Evolutionary conservation across 2,888 invertebrate species (phyloP), one percentile per base, ranked within the genome.

Genomic region (Eristalis arbustorum): DNA sequence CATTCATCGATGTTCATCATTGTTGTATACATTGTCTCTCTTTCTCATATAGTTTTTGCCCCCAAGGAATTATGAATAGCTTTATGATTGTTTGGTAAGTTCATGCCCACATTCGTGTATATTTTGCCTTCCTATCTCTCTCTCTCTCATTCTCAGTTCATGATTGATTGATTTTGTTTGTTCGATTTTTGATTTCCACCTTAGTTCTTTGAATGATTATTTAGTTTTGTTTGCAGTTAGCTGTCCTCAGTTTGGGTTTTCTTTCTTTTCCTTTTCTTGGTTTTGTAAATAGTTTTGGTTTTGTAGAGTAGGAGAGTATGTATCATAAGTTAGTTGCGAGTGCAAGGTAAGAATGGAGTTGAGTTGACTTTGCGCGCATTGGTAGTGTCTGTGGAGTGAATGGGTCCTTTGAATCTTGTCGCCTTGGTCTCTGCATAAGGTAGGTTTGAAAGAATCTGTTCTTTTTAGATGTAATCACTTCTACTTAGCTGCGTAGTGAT

Each of bases 71-170:
- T 95, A 95, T 96, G 95, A 96, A 96, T 96, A 96, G 96, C 95
- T 96, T 96, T 95, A 96, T 96, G 95, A 96, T 96, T 93, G 96
- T 96, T 93, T 96, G 96, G 96, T 96, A 96, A 96, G 96, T 96
- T 92, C 89, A 80, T 76, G 80, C 88, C 78, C 81, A 83, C 37
- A 75, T 75, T 71, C 57, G 37, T 75, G 75, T 82, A 31, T 74
- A 72, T 74, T 72, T 56, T 62, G 31, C 69, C 66, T 79, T 34
- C 23, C 76, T 69, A 49, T 79, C 31, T 75, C 31, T 68, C 49
- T 84, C 5, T 61, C 56, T 67, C 18, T 73, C 72, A 73, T 74
- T 66, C 56, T 79, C 79, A 69, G 81, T 74, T 79, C 76, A 87
- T 84, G 25, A 25, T 73, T 84, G 25, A 25, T 73, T 62, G 77